Percentiles rank a stretch among this genome's conserved stretches.
These are phyloP conservation scores for Poeciliopsis gracilis DNA, from an alignment of 2,797 vertebrate genomes.

Conservation along the genomic window DNA sequence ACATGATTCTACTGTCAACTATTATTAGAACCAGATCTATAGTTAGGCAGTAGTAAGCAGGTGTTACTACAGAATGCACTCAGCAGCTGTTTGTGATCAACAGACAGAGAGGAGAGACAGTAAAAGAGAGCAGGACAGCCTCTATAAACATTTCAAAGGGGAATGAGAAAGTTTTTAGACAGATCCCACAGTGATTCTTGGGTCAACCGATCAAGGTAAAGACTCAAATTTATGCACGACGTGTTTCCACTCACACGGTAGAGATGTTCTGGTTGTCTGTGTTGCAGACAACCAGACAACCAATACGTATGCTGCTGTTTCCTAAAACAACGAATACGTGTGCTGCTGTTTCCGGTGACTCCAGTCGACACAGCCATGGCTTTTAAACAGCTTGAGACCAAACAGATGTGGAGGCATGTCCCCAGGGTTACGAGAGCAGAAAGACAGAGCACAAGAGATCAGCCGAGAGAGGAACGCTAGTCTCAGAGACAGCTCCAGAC, in stretches of 20 bases:
- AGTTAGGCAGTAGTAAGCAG: slow-evolving; percentile 56
- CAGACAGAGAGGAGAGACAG: slow-evolving; percentile 31
- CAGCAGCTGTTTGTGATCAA: slow-evolving; percentile 71
- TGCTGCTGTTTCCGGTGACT: slow-evolving; percentile 9
- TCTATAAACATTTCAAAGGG: slow-evolving; percentile 25
- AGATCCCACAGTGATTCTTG: not conserved
- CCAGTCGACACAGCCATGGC: slow-evolving; percentile 20
- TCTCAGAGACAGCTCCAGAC: slow-evolving; percentile 44
- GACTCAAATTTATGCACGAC: not conserved
- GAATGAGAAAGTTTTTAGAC: slow-evolving; percentile 6
- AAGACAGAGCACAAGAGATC: slow-evolving; percentile 23
- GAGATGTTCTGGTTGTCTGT: slow-evolving; percentile 15
- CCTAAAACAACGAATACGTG: not conserved
- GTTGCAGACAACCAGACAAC: not conserved
- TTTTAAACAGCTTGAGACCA: slow-evolving; percentile 58
- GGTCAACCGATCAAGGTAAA: slow-evolving; percentile 8
- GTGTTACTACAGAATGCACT: slow-evolving; percentile 24
- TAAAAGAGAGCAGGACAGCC: slow-evolving; percentile 24
- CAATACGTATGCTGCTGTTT: slow-evolving; percentile 6
- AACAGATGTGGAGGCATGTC: slow-evolving; percentile 54
- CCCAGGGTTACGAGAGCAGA: slow-evolving; percentile 34
- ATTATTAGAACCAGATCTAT: slow-evolving; percentile 57
- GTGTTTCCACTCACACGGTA: slow-evolving; percentile 5
- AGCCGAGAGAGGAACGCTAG: slow-evolving; percentile 28
- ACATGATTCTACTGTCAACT: slow-evolving; percentile 31